phyloP scores from a whole-genome alignment of 2,113 vertebrate genomes.

The Dipodomys stephensi region DNA sequence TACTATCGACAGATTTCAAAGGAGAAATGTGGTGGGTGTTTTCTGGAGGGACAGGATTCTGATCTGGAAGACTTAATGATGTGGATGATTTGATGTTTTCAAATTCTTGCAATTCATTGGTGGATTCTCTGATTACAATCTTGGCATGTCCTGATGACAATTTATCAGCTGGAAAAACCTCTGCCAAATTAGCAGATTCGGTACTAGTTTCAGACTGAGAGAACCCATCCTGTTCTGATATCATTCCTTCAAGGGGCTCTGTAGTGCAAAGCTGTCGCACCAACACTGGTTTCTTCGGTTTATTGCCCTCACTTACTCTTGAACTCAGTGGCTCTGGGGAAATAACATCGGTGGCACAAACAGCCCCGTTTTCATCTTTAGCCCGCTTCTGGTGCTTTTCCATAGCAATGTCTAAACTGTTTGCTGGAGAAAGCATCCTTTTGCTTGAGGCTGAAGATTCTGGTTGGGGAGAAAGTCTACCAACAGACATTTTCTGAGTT shows the following conservation, averaged over 20 bases:
- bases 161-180: slow-evolving; percentile 72
- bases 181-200: slow-evolving; percentile 67
- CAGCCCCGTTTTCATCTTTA: slow-evolving; percentile 96
- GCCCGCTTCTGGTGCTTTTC: slow-evolving; percentile 98
- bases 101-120: slow-evolving; percentile 84
- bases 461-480: slow-evolving; percentile 93
- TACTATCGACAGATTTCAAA: slow-evolving; percentile 86
- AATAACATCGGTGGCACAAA: slow-evolving; percentile 89
- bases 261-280: slow-evolving; percentile 96
- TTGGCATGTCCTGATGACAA: slow-evolving; percentile 81
- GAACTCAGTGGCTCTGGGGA: slow-evolving; percentile 86
- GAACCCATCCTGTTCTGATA: slow-evolving; percentile 87
- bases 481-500: slow-evolving; percentile 91
- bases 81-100: slow-evolving; percentile 83
- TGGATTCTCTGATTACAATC: slow-evolving; percentile 82
- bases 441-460: slow-evolving; percentile 96
- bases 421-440: slow-evolving; percentile 98
- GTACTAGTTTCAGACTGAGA: slow-evolving; percentile 83
- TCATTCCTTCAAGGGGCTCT: slow-evolving; percentile 92
- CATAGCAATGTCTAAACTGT: slow-evolving; percentile 99
- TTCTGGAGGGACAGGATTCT: slow-evolving; percentile 78
- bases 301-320: slow-evolving; percentile 89
- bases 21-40: slow-evolving; percentile 79
- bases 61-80: slow-evolving; percentile 46
- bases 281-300: slow-evolving; percentile 94